Evolutionary conservation across 2,113 vertebrate species (phyloP).

Genomic region (Damaliscus lunatus): DNA sequence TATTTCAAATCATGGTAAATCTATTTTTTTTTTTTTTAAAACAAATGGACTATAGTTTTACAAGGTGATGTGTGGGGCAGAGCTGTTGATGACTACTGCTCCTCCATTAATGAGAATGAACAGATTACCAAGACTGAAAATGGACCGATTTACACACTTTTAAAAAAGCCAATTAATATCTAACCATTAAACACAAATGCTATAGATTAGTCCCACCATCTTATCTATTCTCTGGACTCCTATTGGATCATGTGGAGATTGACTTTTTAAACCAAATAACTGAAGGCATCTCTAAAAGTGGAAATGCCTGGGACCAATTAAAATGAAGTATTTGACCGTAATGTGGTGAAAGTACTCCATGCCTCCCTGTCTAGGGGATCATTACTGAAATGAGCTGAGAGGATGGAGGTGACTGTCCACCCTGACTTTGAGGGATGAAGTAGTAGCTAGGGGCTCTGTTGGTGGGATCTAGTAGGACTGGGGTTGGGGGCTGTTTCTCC

Average conservation of each 20-base stretch:
- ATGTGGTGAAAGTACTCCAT: background rate
- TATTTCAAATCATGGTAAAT: constrained; percentile 80
- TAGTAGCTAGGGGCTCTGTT: background rate
- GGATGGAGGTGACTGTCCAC: background rate
- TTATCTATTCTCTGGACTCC: constrained; percentile 31
- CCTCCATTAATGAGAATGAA: background rate
- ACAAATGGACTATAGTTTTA: constrained; percentile 35
- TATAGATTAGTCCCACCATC: constrained; percentile 14
- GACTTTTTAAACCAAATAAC: constrained; percentile 38
- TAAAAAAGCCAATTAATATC: constrained; percentile 65
- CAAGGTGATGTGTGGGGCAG: background rate
- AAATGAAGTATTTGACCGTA: background rate
- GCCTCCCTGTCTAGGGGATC: background rate
- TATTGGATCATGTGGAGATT: background rate
- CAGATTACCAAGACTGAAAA: background rate
- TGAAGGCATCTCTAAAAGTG: background rate
- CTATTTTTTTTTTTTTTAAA: constrained; percentile 57
- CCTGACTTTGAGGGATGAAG: background rate
- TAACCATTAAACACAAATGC: constrained; percentile 65
- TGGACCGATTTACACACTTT: background rate
- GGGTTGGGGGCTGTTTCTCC: background rate
- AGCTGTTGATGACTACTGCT: background rate
- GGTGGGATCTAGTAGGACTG: background rate
- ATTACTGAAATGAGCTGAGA: too few species aligned
- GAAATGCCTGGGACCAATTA: background rate